A percentile compares a stretch with the other conserved stretches of the same genome.
phyloP scores from a whole-genome alignment of 2,797 vertebrate species.

The Smutsia gigantea region DNA sequence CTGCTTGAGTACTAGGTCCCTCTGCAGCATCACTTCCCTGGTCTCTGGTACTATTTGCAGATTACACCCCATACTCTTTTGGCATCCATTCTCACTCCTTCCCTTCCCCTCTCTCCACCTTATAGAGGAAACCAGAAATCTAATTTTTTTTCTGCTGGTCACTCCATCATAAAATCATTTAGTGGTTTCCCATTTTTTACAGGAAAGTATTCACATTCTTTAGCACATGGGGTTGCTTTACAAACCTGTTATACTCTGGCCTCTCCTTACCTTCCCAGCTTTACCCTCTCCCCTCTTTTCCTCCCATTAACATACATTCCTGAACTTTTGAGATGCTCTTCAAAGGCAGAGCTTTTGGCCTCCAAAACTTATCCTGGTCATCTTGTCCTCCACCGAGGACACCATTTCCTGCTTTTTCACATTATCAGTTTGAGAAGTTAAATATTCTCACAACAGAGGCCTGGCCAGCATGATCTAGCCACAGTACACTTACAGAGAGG shows the following conservation, averaged over 20 bases:
- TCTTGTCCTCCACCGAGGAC: background rate
- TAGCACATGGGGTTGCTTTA: background rate
- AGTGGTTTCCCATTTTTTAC: background rate
- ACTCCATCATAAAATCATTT: background rate
- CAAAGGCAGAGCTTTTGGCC: background rate
- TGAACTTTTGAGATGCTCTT: conserved; percentile 38
- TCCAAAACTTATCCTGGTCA: background rate
- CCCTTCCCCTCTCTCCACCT: background rate
- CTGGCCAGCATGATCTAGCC: background rate
- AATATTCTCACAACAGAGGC: background rate
- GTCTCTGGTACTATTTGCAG: background rate
- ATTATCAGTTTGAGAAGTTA: background rate
- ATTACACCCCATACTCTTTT: background rate
- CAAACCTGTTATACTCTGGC: background rate
- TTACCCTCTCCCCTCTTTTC: background rate
- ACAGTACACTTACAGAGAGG: background rate
- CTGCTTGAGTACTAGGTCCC: background rate
- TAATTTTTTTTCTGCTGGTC: background rate
- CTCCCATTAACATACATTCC: background rate
- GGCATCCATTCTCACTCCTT: background rate
- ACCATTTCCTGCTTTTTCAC: background rate
- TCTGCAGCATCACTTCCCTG: background rate
- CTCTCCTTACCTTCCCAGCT: background rate
- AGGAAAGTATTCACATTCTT: background rate
- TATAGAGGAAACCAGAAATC: background rate